Percentiles rank a stretch among this genome's conserved stretches.
phyloP scores from a whole-genome alignment of 2,113 vertebrate species.

The Archilochus colubris region DNA sequence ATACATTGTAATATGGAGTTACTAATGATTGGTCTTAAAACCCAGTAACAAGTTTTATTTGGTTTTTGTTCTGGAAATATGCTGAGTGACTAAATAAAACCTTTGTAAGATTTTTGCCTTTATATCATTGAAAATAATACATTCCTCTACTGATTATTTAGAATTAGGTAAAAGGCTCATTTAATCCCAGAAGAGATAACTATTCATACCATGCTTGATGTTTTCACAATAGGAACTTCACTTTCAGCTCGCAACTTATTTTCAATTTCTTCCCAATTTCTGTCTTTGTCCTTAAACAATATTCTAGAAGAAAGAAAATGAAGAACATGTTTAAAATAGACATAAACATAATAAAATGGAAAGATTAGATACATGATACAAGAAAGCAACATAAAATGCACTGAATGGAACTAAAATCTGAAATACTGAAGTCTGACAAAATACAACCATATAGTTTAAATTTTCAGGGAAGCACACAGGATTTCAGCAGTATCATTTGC shows the following conservation, averaged over 20 bases:
- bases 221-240: constrained; percentile 94
- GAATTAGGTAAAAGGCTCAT: background rate
- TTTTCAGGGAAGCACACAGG: background rate
- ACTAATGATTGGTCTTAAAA: background rate
- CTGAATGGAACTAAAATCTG: background rate
- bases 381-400: background rate
- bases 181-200: background rate
- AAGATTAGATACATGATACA: background rate
- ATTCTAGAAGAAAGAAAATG: constrained; percentile 81
- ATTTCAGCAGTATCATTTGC: background rate
- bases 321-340: constrained; percentile 18
- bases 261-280: constrained; percentile 98
- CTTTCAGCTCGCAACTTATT: constrained; percentile 90
- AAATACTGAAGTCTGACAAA: background rate
- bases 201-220: constrained; percentile 91
- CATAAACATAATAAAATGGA: background rate
- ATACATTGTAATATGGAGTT: background rate
- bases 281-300: constrained; percentile 96
- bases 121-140: background rate
- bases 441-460: background rate
- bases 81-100: background rate
- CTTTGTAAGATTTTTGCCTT: background rate
- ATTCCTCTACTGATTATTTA: background rate
- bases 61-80: background rate
- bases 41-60: background rate